Conservation (phyloP, 2,797 vertebrate species). For the Hydrophis major region DNA sequence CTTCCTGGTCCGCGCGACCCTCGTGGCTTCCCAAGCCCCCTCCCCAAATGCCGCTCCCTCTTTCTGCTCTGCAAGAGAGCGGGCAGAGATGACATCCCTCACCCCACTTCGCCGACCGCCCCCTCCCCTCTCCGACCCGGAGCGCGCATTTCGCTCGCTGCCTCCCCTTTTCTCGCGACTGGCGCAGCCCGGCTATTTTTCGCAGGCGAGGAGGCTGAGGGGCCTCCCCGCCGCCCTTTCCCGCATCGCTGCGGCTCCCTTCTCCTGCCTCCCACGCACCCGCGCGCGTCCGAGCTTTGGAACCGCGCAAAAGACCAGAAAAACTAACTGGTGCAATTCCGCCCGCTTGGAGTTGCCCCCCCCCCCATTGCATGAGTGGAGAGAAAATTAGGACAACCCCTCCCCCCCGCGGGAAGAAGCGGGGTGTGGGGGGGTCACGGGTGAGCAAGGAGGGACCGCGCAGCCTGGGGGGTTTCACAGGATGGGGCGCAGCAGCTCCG, state of each 20-base stretch:
- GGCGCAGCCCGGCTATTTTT: constrained; percentile 47
- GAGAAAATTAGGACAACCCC: background rate
- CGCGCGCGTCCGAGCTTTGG: background rate
- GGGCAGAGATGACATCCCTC: background rate
- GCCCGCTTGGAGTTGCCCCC: background rate
- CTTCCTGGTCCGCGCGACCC: no score
- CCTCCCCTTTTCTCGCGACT: constrained; percentile 38
- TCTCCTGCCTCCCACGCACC: background rate
- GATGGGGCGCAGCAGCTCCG: background rate
- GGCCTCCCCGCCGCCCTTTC: background rate
- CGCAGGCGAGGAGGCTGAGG: constrained; percentile 29
- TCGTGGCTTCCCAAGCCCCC: background rate
- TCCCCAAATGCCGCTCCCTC: background rate
- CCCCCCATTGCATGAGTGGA: background rate
- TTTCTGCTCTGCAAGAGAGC: background rate
- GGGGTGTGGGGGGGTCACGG: background rate
- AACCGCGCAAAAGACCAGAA: background rate
- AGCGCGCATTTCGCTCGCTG: constrained; percentile 25
- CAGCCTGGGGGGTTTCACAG: background rate
- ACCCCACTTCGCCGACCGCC: no score
- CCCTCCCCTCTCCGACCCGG: rapidly evolving
- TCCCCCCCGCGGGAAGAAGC: background rate
- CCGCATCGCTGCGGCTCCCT: background rate
- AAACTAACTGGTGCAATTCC: background rate
- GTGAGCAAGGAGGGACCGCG: background rate